A percentile compares a stretch with the other conserved stretches of the same genome.
Conservation (phyloP, 2,797 vertebrate species). For the Tarsius wallacei region DNA sequence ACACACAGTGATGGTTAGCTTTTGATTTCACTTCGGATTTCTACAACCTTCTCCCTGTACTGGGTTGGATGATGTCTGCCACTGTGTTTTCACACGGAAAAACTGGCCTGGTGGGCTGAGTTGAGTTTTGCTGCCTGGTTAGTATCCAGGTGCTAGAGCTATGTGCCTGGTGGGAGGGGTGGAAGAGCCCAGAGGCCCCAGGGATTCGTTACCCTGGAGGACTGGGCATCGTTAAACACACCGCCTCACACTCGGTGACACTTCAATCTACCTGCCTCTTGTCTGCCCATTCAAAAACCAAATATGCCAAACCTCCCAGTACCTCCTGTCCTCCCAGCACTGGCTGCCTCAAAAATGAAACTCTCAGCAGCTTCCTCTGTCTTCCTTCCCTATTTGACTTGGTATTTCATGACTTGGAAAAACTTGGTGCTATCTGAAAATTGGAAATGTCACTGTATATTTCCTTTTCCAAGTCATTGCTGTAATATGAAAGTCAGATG, state of each 20-base stretch:
- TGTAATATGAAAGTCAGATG: background rate
- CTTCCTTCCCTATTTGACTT: background rate
- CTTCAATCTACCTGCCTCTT: background rate
- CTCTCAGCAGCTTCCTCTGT: background rate
- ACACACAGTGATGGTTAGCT: background rate
- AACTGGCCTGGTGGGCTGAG: background rate
- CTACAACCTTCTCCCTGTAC: background rate
- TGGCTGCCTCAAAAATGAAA: background rate
- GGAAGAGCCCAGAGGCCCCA: background rate
- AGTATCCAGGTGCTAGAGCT: background rate
- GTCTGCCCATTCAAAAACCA: background rate
- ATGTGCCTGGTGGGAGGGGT: background rate
- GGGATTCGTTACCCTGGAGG: background rate
- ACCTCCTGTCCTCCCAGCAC: background rate
- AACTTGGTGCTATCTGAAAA: background rate
- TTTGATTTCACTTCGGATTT: background rate
- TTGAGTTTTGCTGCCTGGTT: background rate
- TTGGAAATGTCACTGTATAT: background rate
- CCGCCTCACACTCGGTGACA: background rate
- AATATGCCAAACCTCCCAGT: background rate
- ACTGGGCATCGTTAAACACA: background rate
- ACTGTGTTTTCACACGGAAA: constrained; percentile 19
- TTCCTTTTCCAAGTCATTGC: background rate
- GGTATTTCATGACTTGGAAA: constrained; percentile 10
- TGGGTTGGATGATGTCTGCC: background rate